Evolutionary conservation across 2,888 invertebrate species (phyloP), one percentile per base, ranked within the genome.

Genomic region (Macaria notata): DNA sequence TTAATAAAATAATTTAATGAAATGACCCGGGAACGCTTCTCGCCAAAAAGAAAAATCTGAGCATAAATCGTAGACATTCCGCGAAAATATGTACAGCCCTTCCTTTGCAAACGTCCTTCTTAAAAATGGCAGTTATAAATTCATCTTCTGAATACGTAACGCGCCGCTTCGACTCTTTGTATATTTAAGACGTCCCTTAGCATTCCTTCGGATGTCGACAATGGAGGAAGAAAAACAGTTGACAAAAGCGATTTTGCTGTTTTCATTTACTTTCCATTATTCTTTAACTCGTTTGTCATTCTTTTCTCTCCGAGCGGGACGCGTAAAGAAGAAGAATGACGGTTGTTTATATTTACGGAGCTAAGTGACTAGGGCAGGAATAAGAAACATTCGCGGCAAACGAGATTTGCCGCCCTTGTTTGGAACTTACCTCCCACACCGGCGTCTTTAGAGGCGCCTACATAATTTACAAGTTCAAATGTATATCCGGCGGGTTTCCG

Each of bases 191-290:
- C 68, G 66, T 71, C 77, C 74, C 77, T 75, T 71, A 74, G 72
- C 73, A 77, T 80, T 79, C 75, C 73, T 72, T 54, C 51, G 72
- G 80, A 79, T 78, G 78, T 71, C 72, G 72, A 78, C 80, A 78
- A 79, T 78, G 77, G 75, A 72, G 73, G 75, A 78, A 80, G 76
- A 78, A 80, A 76, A 83, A 75, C 84, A 81, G 81, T 81, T 83
- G 83, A 85, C 84, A 86, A 87, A 87, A 83, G 84, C 81, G 85
- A 87, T 86, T 87, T 85, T 81, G 76, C 84, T 83, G 85, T 87
- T 85, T 86, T 88, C 86, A 87, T 88, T 87, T 87, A 87, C 87
- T 86, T 86, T 85, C 85, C 84, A 88, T 87, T 88, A 86, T 86
- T 87, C 83, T 82, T 84, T 83, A 85, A 84, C 86, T 86, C 86